Percentiles rank a stretch among this genome's conserved stretches.
phyloP scores from a whole-genome alignment of 2,113 vertebrate species.

The Hemicordylus capensis region DNA sequence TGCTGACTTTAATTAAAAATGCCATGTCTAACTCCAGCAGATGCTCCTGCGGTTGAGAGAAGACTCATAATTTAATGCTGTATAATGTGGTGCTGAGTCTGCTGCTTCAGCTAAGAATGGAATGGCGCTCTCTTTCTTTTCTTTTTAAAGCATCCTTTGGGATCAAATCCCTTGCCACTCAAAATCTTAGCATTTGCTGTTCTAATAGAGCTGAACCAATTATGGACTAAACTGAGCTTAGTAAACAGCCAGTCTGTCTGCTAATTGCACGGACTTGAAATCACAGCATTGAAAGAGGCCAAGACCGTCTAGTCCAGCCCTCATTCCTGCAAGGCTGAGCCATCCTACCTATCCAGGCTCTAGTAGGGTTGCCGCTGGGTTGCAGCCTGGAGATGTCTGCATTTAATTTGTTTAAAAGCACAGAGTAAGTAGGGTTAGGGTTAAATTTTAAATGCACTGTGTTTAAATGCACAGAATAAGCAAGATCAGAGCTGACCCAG shows the following conservation, averaged over 20 bases:
- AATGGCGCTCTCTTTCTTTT: conserved; percentile 3
- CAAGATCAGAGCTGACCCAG: too few species aligned
- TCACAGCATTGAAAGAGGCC: not conserved
- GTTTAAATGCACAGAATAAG: not conserved
- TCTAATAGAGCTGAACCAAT: conserved; percentile 12
- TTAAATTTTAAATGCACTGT: too few species aligned
- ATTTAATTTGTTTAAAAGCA: not conserved
- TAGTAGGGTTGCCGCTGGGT: not conserved
- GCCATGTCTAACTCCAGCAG: conserved; percentile 65
- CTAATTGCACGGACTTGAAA: accelerated
- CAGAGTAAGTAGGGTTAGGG: not conserved
- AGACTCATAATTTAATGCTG: not conserved
- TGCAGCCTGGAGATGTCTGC: not conserved
- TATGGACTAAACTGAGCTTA: not conserved
- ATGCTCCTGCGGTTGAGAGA: conserved; percentile 52
- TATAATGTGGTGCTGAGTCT: conserved; percentile 50
- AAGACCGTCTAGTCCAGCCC: not conserved
- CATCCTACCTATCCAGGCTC: too few species aligned
- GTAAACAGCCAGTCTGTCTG: not conserved
- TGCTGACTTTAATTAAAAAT: conserved; percentile 70
- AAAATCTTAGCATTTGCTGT: not conserved
- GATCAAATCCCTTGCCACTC: conserved; percentile 23
- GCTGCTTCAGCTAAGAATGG: conserved; percentile 36
- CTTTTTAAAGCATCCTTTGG: conserved; percentile 30
- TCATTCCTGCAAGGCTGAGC: not conserved